Percentiles rank a stretch among this genome's conserved stretches.
These are phyloP conservation scores for Calcarius ornatus DNA, from an alignment of 2,113 vertebrate species.

Conservation along the genomic window DNA sequence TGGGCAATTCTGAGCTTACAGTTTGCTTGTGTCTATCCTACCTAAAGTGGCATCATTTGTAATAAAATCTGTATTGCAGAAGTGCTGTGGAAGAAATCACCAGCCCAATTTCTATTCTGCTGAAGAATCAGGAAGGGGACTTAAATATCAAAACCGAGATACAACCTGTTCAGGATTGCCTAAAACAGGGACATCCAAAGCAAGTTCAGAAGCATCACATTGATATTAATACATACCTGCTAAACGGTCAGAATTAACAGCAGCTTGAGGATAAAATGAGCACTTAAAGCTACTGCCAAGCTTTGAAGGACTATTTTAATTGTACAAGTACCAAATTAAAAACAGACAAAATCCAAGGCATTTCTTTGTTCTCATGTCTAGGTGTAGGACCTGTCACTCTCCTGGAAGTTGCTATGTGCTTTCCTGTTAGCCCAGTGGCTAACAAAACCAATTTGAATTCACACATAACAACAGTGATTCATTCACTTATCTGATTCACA, in stretches of 20 bases:
- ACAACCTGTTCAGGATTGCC: not conserved
- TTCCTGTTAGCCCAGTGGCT: not conserved
- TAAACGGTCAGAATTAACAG: not conserved
- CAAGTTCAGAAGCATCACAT: not conserved
- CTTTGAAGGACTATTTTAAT: not conserved
- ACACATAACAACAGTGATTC: not conserved
- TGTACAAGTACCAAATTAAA: not conserved
- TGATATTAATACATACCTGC: not conserved
- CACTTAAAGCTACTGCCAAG: not conserved
- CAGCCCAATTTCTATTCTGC: not conserved
- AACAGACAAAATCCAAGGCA: not conserved
- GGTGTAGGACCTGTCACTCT: not conserved
- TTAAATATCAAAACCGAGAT: not conserved
- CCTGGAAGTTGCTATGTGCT: not conserved
- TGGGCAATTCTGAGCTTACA: slow-evolving; percentile 42
- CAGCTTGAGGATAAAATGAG: not conserved
- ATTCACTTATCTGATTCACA: not conserved
- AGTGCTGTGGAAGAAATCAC: not conserved
- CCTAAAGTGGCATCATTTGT: slow-evolving; percentile 48
- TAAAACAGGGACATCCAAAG: not conserved
- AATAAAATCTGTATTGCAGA: slow-evolving; percentile 15
- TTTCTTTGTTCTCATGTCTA: not conserved
- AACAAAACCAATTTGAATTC: fast-evolving
- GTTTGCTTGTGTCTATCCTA: slow-evolving; percentile 36
- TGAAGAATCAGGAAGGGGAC: not conserved